phyloP scores from a whole-genome alignment of 2,797 vertebrate genomes.

The Falco cherrug region DNA sequence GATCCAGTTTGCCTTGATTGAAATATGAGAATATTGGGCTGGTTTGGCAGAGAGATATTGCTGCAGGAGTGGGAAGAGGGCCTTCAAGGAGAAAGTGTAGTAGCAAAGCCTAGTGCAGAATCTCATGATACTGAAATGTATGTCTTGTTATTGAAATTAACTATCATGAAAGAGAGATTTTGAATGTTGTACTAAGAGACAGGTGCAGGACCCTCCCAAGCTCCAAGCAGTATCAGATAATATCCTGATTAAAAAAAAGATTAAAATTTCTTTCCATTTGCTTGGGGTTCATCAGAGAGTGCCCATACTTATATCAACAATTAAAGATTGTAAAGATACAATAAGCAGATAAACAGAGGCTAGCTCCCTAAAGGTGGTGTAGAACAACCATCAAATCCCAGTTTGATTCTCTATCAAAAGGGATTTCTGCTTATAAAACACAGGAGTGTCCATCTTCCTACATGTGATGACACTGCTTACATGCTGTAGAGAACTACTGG shows the following conservation, averaged over 20 bases:
- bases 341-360: neutral
- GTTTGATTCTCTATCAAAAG: neutral
- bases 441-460: neutral
- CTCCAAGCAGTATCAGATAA: neutral
- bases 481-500: neutral
- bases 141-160: neutral
- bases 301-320: neutral
- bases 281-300: neutral
- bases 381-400: neutral
- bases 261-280: neutral
- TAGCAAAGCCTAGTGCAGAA: neutral
- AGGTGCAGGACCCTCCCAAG: neutral
- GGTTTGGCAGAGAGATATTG: neutral
- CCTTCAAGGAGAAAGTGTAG: neutral
- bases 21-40: neutral
- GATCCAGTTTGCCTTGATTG: constrained; percentile 24
- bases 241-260: neutral
- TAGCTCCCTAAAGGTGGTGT: neutral
- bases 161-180: neutral
- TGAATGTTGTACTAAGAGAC: neutral
- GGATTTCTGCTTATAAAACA: neutral
- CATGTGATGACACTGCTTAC: neutral
- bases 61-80: neutral
- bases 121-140: neutral
- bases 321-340: no score